phyloP scores from a whole-genome alignment of 1,140 invertebrate species.

The Ceratosolen fusciceps region DNA sequence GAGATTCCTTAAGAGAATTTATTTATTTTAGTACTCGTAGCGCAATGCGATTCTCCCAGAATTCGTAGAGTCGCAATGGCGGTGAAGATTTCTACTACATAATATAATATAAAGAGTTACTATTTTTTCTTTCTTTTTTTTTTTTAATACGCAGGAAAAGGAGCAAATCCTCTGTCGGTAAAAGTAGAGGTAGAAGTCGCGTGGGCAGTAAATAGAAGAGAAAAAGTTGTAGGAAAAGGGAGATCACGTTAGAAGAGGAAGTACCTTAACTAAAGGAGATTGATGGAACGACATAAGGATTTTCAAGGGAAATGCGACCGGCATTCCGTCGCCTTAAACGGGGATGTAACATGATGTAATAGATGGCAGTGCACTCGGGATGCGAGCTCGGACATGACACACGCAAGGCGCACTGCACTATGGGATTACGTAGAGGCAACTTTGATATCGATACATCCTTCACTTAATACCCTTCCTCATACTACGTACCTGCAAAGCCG shows the following conservation, averaged over 20 bases:
- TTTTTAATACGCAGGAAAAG: too few species aligned
- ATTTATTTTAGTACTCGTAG: too few species aligned
- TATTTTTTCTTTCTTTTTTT: too few species aligned
- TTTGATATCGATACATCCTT: not conserved
- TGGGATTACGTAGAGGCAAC: constrained; percentile 57
- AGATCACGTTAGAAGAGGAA: not conserved
- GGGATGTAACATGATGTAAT: constrained; percentile 65
- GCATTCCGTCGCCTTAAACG: constrained; percentile 53
- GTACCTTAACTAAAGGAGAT: not conserved
- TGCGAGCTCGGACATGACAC: not conserved
- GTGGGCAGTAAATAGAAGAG: too few species aligned
- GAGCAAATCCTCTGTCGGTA: too few species aligned
- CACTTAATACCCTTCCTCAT: not conserved
- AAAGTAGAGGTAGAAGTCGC: too few species aligned
- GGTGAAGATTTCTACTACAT: too few species aligned
- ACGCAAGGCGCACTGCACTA: constrained; percentile 29
- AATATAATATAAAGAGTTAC: too few species aligned
- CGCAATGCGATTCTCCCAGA: too few species aligned
- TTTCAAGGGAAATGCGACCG: constrained; percentile 49
- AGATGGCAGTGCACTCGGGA: constrained; percentile 55
- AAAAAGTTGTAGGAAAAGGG: too few species aligned
- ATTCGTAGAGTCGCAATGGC: too few species aligned
- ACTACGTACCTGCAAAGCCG: constrained; percentile 28
- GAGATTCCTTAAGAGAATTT: too few species aligned
- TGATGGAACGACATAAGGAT: not conserved